Conservation (phyloP, 2,888 invertebrate genomes). For the Drosophila niveifrons region DNA sequence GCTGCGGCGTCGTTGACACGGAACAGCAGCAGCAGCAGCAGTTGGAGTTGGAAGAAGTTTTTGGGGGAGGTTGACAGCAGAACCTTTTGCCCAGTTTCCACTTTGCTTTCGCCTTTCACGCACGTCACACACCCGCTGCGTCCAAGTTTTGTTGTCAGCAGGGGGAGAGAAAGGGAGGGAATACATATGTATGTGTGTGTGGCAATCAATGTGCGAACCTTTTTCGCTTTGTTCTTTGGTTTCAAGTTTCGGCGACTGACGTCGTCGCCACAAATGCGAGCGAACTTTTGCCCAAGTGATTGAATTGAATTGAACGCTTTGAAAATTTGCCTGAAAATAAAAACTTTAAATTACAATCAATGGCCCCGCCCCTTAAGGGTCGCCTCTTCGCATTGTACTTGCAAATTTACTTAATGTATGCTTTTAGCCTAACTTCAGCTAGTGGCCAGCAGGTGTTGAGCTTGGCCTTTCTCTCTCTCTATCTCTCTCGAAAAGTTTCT, state of each 20-base stretch:
- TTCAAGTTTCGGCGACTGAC: constrained; percentile 45
- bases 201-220: constrained; percentile 25
- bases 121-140: constrained; percentile 51
- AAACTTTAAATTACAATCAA: constrained; percentile 68
- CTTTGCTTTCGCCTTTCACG: constrained; percentile 50
- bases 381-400: constrained; percentile 54
- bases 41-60: background rate
- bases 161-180: background rate
- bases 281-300: constrained; percentile 54
- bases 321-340: constrained; percentile 37
- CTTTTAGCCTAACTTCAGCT: constrained; percentile 25
- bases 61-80: background rate
- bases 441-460: constrained; percentile 33
- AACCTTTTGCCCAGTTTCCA: constrained; percentile 34
- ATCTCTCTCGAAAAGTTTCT: constrained; percentile 18
- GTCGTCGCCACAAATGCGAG: constrained; percentile 4
- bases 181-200: background rate
- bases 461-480: background rate
- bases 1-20: constrained; percentile 64
- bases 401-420: constrained; percentile 58
- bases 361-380: background rate
- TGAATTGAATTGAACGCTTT: constrained; percentile 74
- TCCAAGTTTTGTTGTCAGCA: constrained; percentile 28
- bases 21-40: constrained; percentile 23
- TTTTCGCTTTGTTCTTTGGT: constrained; percentile 42